Percentiles rank a stretch among this genome's conserved stretches.
These are phyloP conservation scores for Apis florea DNA, from an alignment of 1,140 invertebrate genomes.

Conservation along the genomic window DNA sequence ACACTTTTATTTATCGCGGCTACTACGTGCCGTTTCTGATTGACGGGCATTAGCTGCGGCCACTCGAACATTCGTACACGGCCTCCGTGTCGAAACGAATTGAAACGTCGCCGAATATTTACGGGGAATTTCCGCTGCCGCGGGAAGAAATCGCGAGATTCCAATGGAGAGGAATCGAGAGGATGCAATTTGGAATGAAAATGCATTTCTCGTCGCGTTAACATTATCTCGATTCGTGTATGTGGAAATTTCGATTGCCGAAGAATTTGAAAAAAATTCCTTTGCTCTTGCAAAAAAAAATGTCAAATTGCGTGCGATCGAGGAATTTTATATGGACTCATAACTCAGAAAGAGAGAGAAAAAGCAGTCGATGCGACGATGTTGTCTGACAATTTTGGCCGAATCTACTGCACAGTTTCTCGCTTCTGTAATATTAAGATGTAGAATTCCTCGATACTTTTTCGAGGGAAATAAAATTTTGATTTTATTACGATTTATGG, in stretches of 20 bases:
- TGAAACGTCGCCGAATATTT: slow-evolving; percentile 43
- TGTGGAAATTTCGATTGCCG: too few relatives aligned
- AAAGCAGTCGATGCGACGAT: not conserved
- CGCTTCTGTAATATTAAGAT: not conserved
- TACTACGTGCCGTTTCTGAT: slow-evolving; percentile 35
- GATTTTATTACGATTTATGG: not conserved
- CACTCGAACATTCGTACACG: slow-evolving; percentile 10
- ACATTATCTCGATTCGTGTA: too few relatives aligned
- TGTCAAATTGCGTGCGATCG: not conserved
- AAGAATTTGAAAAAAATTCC: too few relatives aligned
- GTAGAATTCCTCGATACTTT: not conserved
- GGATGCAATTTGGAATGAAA: too few relatives aligned
- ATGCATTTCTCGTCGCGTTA: too few relatives aligned
- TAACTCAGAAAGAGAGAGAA: not conserved
- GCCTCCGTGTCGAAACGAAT: slow-evolving; percentile 28
- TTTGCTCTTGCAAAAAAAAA: too few relatives aligned
- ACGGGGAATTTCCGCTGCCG: slow-evolving; percentile 24
- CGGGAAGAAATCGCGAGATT: not conserved
- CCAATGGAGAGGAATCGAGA: not conserved
- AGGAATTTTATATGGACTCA: not conserved
- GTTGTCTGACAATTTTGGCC: not conserved
- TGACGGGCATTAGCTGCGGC: slow-evolving; percentile 43
- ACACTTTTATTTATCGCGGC: slow-evolving; percentile 53
- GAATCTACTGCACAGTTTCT: too few relatives aligned
- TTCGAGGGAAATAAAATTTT: not conserved